These are phyloP conservation scores for Enteromius anoplus DNA, from an alignment of 2,797 vertebrate species.

Conservation along the genomic window DNA sequence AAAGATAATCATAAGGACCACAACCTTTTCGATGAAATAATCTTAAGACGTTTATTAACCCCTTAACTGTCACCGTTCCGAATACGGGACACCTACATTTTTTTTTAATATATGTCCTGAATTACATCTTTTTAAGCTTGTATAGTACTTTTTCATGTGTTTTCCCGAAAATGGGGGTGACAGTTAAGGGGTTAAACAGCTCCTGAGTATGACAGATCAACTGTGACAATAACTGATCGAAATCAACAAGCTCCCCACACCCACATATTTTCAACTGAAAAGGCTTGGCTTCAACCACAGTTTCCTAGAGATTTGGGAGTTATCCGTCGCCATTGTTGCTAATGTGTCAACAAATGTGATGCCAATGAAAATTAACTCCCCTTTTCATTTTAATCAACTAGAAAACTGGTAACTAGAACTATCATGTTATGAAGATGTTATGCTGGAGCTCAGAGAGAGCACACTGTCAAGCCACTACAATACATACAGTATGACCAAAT, in stretches of 20 bases:
- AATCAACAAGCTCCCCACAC: neutral
- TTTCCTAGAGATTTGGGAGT: neutral
- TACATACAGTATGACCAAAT: neutral
- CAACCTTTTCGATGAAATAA: neutral
- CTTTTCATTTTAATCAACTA: neutral
- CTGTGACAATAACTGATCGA: neutral
- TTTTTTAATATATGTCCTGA: too few relatives aligned
- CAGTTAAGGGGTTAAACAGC: too few relatives aligned
- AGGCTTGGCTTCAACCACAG: neutral
- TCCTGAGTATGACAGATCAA: neutral
- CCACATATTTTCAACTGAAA: conserved; percentile 14
- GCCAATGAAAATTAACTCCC: neutral
- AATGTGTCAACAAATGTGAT: neutral
- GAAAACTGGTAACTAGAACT: neutral
- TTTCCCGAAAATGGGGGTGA: too few relatives aligned
- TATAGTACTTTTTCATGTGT: too few relatives aligned
- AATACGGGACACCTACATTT: too few relatives aligned
- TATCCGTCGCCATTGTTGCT: neutral
- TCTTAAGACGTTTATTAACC: neutral
- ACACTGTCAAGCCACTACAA: neutral
- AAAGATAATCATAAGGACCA: neutral
- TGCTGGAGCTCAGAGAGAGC: neutral
- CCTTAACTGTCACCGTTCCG: too few relatives aligned
- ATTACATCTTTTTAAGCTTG: too few relatives aligned
- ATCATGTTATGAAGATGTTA: neutral